Conservation (phyloP, 92 coral and sea anemone species). For the Pocillopora grandis region DNA sequence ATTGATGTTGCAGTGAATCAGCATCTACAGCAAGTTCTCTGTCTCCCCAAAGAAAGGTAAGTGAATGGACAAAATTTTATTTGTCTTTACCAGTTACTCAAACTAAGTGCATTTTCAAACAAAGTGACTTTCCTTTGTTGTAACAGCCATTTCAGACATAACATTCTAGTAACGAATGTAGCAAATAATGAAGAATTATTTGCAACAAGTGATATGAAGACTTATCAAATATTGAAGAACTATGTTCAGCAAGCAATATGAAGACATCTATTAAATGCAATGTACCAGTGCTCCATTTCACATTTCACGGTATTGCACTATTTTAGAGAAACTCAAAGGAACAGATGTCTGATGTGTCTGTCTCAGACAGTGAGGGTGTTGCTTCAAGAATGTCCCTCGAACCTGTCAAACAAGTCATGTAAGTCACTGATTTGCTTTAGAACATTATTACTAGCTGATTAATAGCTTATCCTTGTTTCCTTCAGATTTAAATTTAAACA, state of each 20-base stretch:
- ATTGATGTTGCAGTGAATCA: conserved; percentile 54
- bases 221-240: too few species aligned
- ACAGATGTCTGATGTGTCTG: conserved; percentile 69
- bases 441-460: neutral
- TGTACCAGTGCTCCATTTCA: too few species aligned
- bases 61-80: neutral
- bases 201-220: too few species aligned
- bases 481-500: too few species aligned
- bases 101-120: too few species aligned
- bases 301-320: too few species aligned
- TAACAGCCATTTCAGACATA: neutral
- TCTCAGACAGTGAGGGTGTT: conserved; percentile 64
- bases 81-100: too few species aligned
- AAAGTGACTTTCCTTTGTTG: too few species aligned
- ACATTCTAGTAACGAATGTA: too few species aligned
- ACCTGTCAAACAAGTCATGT: conserved; percentile 89
- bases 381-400: conserved; percentile 77
- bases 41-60: conserved; percentile 58
- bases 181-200: too few species aligned
- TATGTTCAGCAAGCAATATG: too few species aligned
- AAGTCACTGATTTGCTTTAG: conserved; percentile 36
- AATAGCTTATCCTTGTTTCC: neutral
- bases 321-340: conserved; percentile 19
- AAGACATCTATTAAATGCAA: too few species aligned
- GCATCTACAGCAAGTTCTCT: conserved; percentile 70